Conservation (phyloP, 2,888 invertebrate species). For the Drosophila tripunctata region DNA sequence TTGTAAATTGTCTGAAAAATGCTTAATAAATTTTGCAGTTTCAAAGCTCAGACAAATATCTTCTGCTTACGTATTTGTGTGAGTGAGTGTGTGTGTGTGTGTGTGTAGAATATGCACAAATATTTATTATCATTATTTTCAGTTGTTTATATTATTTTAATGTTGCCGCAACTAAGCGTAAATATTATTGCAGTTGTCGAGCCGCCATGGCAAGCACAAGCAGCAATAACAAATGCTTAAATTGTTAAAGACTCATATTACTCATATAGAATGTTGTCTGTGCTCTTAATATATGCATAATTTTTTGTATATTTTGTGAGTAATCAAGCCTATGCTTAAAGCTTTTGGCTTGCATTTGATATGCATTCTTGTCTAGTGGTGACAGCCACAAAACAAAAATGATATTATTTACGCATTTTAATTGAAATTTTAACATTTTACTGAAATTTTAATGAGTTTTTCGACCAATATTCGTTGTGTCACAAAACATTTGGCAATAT, state of each 20-base stretch:
- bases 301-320: neutral
- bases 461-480: constrained; percentile 18
- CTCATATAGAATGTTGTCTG: neutral
- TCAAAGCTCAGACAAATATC: constrained; percentile 7
- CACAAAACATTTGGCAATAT: constrained; percentile 43
- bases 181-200: constrained; percentile 67
- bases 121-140: constrained; percentile 70
- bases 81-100: neutral
- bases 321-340: constrained; percentile 2
- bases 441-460: constrained; percentile 78
- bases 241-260: constrained; percentile 11
- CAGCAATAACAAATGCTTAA: constrained; percentile 50
- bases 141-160: constrained; percentile 70
- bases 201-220: constrained; percentile 16
- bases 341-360: constrained; percentile 27
- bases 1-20: constrained; percentile 31
- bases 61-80: neutral
- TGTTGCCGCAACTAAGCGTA: constrained; percentile 58
- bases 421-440: constrained; percentile 76
- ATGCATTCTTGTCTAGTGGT: constrained; percentile 48
- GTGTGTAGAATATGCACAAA: constrained; percentile 39
- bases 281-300: constrained; percentile 15
- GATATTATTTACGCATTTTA: constrained; percentile 76
- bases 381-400: constrained; percentile 53
- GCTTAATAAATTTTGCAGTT: constrained; percentile 43